These are phyloP conservation scores for Lasioglossum oenotherae DNA, from an alignment of 2,888 invertebrate species.

Conservation along the genomic window DNA sequence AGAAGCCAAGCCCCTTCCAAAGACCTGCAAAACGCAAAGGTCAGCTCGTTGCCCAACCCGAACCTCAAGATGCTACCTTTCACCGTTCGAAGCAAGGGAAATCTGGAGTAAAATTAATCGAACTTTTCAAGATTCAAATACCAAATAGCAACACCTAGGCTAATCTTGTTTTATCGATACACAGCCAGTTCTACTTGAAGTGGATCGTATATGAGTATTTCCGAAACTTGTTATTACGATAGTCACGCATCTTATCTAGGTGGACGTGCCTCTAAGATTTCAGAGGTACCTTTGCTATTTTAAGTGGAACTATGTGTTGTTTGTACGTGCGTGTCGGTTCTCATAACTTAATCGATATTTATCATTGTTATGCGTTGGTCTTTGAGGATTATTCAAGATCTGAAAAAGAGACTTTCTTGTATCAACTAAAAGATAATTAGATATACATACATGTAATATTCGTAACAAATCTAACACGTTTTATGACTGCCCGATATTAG, in stretches of 20 bases:
- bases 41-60: not conserved
- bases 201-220: not conserved
- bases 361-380: not conserved
- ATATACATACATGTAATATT: no score
- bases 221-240: not conserved
- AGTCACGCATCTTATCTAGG: not conserved
- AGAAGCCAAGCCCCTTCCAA: not conserved
- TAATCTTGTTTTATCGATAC: no score
- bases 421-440: not conserved
- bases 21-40: not conserved
- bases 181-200: not conserved
- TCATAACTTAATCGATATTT: not conserved
- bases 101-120: not conserved
- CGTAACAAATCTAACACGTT: no score
- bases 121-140: not conserved
- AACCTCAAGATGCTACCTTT: not conserved
- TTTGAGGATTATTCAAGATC: not conserved
- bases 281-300: not conserved
- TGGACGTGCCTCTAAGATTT: slow-evolving; percentile 1
- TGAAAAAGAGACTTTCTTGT: not conserved
- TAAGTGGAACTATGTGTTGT: not conserved
- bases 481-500: not conserved
- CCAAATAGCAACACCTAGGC: no score
- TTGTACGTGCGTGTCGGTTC: not conserved
- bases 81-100: not conserved